Base-by-base conservation (phyloP, 2,888 invertebrate genomes). In the Colletes collaris region DNA sequence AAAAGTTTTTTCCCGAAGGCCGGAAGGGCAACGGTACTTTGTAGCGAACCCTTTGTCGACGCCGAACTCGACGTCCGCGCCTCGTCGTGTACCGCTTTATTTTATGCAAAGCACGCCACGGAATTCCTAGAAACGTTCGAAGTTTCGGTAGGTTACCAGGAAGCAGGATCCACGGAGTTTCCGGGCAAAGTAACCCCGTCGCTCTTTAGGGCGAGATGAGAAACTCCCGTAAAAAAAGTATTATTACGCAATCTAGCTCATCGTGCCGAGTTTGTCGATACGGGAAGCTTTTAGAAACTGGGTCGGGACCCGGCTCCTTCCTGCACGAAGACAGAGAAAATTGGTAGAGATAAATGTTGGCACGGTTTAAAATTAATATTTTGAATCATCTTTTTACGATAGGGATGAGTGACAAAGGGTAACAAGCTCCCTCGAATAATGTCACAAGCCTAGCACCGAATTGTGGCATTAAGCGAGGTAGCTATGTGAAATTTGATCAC, bases 1-100 rank as follows among this genome's bases (percentile, higher is more conserved):
- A 79, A 79, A 77, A 77, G 58, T 77, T 78, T 60, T 70, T 37
- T 65, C 67, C 19, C 19, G 10, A 11, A 27, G 40, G 10, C 19
- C 44, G 37, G 52, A 46, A 19, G 46, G 27, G 3, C 16, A 8
- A 5, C 10, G 19, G 35, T 35, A 62, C 58, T 58, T 66, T 40
- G 27, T 10, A 13, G 59, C 75, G 40, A 59, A 27, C 40, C 59
- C 75, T 76, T 76, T 73, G 76, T 74, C 74, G 58, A 35, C 27
- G 37, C 19, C 49, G 53, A 50, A 50, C 52, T 13, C 58, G n/a
- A 53, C 56, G 35, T 27, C 50, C n/a, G 13, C 35, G 13, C 46
- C 40, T 58, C 67, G 58, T 37, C 27, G 46, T 56, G 46, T 27
- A 37, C 53, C 49, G 16, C 8, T 55, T 60, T 55, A 74, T 73